Evolutionary conservation across 1,140 invertebrate genomes (phyloP).

Genomic region (Caenorhabditis brenneri): DNA sequence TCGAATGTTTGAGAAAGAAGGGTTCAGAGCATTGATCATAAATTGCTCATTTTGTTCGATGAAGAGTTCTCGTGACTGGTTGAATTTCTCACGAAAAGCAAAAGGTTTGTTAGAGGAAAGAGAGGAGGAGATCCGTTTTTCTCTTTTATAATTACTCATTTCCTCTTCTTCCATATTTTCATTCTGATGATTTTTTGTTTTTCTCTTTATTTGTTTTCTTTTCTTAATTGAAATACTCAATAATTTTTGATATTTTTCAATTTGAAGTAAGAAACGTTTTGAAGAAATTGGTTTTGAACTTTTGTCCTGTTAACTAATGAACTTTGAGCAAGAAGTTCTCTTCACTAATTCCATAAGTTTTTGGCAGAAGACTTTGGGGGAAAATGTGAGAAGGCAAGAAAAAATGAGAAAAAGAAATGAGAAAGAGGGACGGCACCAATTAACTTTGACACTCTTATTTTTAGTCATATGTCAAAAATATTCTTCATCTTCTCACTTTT

Average conservation of each 20-base stretch:
- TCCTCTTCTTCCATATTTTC: background rate
- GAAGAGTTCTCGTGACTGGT: conserved; percentile 17
- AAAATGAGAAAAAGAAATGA: background rate
- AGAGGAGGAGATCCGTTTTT: background rate
- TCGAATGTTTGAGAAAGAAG: background rate
- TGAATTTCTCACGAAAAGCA: conserved; percentile 13
- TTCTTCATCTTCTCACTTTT: conserved; percentile 23
- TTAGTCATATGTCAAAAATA: background rate
- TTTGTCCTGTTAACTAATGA: background rate
- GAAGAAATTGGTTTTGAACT: background rate
- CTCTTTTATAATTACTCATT: conserved; percentile 24
- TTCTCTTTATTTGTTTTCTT: background rate
- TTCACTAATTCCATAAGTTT: background rate
- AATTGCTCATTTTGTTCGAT: background rate
- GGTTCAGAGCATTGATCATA: too few species aligned
- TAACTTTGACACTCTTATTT: conserved; percentile 13
- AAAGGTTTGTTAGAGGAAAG: background rate
- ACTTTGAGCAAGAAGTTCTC: background rate
- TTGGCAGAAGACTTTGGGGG: background rate
- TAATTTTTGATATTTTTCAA: background rate
- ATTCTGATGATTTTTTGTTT: background rate
- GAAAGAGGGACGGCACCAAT: background rate
- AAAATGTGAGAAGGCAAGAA: background rate
- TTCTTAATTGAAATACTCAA: background rate
- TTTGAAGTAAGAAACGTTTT: background rate